These are phyloP conservation scores for Danionella dracula DNA, from an alignment of 2,797 vertebrate species.

Conservation along the genomic window DNA sequence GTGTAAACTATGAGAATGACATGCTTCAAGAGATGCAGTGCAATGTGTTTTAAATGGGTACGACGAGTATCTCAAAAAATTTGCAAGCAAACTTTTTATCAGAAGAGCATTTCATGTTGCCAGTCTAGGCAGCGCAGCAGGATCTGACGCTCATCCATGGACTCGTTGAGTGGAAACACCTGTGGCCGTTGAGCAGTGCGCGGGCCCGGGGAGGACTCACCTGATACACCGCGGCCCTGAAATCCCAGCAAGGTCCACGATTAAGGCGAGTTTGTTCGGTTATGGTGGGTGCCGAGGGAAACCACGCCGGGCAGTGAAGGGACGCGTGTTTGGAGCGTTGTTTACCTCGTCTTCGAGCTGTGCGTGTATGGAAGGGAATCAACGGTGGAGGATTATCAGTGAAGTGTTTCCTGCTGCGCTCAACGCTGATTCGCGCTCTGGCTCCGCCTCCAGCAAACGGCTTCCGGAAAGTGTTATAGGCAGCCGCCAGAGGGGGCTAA, in stretches of 20 bases:
- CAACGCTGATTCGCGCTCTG: constrained; percentile 32
- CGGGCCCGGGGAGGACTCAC: constrained; percentile 62
- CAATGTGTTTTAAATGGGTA: too few relatives aligned
- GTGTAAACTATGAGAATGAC: too few relatives aligned
- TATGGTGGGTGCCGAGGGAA: constrained; percentile 2
- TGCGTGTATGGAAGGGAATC: constrained; percentile 17
- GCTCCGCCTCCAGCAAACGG: constrained; percentile 59
- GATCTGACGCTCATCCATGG: background rate
- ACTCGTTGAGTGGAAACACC: constrained; percentile 23
- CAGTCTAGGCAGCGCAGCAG: background rate
- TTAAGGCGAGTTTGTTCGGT: constrained; percentile 35
- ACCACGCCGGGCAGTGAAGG: background rate
- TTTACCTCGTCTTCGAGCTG: constrained; percentile 9
- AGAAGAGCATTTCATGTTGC: too few relatives aligned
- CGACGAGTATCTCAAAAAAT: too few relatives aligned
- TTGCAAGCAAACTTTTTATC: too few relatives aligned
- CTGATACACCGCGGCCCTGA: constrained; percentile 58
- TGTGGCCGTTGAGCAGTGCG: constrained; percentile 23
- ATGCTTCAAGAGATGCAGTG: too few relatives aligned
- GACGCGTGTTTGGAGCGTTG: background rate
- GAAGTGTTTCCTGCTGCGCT: constrained; percentile 41
- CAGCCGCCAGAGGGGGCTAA: constrained; percentile 13
- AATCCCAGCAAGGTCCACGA: constrained; percentile 50
- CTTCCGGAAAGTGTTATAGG: constrained; percentile 40
- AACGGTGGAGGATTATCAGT: constrained; percentile 47